phyloP scores from a whole-genome alignment of 2,797 vertebrate species.

The Takifugu ocellatus region DNA sequence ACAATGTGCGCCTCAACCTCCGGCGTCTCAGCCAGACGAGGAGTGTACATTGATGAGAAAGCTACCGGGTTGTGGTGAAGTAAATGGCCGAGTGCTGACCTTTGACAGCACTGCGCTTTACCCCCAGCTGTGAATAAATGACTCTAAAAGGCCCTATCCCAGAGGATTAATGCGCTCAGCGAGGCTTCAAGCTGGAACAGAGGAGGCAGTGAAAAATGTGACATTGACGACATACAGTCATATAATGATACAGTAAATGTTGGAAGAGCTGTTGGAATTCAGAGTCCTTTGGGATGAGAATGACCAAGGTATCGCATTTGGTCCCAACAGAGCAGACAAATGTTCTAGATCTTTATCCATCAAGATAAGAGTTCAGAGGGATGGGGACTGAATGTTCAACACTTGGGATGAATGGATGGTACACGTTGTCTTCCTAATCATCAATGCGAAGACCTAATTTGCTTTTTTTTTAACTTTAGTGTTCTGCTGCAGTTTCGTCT shows the following conservation, averaged over 20 bases:
- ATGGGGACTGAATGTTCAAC: not conserved
- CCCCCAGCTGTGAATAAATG: slow-evolving; percentile 66
- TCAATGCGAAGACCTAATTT: not conserved
- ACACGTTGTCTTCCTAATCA: slow-evolving; percentile 2
- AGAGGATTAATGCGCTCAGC: slow-evolving; percentile 55
- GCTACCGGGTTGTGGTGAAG: slow-evolving; percentile 52
- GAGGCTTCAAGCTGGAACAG: slow-evolving; percentile 39
- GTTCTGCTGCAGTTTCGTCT: too few species aligned
- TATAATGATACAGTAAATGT: slow-evolving; percentile 28
- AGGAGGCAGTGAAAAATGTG: slow-evolving; percentile 37
- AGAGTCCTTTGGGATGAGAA: too few species aligned
- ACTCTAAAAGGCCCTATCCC: slow-evolving; percentile 53
- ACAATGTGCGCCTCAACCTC: slow-evolving; percentile 36
- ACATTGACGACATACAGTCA: slow-evolving; percentile 12
- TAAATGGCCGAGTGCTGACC: slow-evolving; percentile 57
- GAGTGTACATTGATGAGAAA: slow-evolving; percentile 46
- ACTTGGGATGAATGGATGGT: slow-evolving; percentile 10
- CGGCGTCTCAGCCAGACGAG: slow-evolving; percentile 34
- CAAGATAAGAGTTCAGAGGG: too few species aligned
- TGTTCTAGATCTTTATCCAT: too few species aligned
- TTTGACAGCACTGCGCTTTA: slow-evolving; percentile 53
- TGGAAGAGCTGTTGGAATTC: slow-evolving; percentile 11
- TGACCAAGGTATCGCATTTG: too few species aligned
- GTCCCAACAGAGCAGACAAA: too few species aligned
- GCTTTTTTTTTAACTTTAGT: not conserved